These are phyloP conservation scores for Rhodophaea formosa DNA, from an alignment of 2,888 invertebrate genomes.

Conservation along the genomic window DNA sequence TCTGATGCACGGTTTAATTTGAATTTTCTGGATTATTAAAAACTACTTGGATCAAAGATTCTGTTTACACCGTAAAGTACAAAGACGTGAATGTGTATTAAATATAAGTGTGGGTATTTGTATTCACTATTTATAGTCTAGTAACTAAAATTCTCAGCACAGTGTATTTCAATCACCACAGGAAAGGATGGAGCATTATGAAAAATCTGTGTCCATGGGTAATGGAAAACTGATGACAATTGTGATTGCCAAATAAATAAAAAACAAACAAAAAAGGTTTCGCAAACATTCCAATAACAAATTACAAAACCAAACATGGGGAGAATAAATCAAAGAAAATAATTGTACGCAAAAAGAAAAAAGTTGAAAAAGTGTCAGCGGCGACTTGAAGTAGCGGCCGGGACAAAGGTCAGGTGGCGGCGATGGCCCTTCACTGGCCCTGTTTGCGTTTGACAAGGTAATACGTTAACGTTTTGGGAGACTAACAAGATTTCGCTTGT, in stretches of 20 bases:
- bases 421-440: slow-evolving; percentile 12
- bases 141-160: too few relatives aligned
- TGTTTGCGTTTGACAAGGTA: slow-evolving; percentile 16
- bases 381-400: slow-evolving; percentile 8
- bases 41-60: too few relatives aligned
- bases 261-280: background rate
- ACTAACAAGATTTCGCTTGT: background rate
- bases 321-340: slow-evolving; percentile 13
- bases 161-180: too few relatives aligned
- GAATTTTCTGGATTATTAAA: too few relatives aligned
- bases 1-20: too few relatives aligned
- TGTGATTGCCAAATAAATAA: background rate
- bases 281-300: background rate
- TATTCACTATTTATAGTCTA: too few relatives aligned
- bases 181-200: too few relatives aligned
- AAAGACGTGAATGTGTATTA: too few relatives aligned
- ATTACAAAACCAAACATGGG: background rate
- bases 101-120: too few relatives aligned
- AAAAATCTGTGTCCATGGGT: too few relatives aligned
- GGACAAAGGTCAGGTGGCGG: slow-evolving; percentile 15
- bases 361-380: slow-evolving; percentile 8
- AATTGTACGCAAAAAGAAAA: slow-evolving; percentile 7
- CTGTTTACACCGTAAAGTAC: too few relatives aligned
- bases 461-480: slow-evolving; percentile 8
- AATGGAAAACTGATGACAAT: too few relatives aligned